These are phyloP conservation scores for Picathartes gymnocephalus DNA, from an alignment of 2,113 vertebrate genomes.

Conservation along the genomic window DNA sequence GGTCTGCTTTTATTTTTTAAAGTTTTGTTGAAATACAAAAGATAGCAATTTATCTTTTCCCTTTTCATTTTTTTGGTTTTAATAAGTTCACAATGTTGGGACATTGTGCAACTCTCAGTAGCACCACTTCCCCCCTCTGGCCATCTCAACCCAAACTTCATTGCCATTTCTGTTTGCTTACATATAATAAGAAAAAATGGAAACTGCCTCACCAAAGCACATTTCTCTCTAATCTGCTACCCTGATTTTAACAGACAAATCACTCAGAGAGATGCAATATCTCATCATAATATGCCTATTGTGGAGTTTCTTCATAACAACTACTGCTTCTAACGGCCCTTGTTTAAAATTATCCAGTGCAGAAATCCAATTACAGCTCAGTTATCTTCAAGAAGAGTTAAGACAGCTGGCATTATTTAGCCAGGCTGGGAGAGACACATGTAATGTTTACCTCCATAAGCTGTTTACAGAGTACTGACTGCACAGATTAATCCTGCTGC, in stretches of 20 bases:
- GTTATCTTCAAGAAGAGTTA: not conserved
- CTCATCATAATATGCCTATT: not conserved
- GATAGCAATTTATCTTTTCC: not conserved
- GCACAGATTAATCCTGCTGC: not conserved
- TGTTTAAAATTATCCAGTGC: not conserved
- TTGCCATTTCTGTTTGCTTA: not conserved
- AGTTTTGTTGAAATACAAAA: not conserved
- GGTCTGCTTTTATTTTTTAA: not conserved
- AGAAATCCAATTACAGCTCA: not conserved
- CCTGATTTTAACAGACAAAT: not conserved
- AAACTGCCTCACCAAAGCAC: not conserved
- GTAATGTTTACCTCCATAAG: not conserved
- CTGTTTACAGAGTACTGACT: not conserved
- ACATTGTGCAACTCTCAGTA: not conserved
- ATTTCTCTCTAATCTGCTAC: not conserved
- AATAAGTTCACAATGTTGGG: not conserved
- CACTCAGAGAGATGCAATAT: not conserved
- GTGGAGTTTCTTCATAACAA: not conserved
- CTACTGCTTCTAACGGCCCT: not conserved
- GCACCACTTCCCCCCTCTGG: fast-evolving
- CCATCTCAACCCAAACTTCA: not conserved
- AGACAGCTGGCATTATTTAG: not conserved
- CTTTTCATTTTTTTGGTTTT: too few species aligned
- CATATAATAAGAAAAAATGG: not conserved
- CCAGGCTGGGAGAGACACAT: not conserved